A percentile compares a stretch with the other conserved stretches of the same genome.
These are phyloP conservation scores for Ceratosolen solmsi DNA, from an alignment of 1,140 invertebrate species.

Conservation along the genomic window DNA sequence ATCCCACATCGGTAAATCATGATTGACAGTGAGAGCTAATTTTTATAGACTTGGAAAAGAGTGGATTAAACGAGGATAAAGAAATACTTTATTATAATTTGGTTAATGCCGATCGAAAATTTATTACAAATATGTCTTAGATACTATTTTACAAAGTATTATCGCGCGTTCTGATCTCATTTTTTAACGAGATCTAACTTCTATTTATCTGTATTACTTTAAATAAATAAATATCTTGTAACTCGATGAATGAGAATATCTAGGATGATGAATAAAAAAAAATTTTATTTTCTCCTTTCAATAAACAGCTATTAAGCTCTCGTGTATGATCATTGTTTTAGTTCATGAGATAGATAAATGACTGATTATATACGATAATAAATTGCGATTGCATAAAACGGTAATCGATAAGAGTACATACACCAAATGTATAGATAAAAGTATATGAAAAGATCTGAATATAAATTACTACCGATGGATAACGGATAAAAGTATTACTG, in stretches of 20 bases:
- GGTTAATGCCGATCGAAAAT: slow-evolving; percentile 51
- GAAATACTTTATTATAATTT: slow-evolving; percentile 24
- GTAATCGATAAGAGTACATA: not conserved
- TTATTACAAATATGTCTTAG: slow-evolving; percentile 51
- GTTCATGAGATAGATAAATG: not conserved
- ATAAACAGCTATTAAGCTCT: not conserved
- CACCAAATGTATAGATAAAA: slow-evolving; percentile 30
- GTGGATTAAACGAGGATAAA: slow-evolving; percentile 14
- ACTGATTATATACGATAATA: not conserved
- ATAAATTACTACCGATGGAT: slow-evolving; percentile 44
- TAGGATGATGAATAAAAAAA: not conserved
- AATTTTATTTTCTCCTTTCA: not conserved
- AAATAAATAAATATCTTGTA: slow-evolving; percentile 43
- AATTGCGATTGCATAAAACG: slow-evolving; percentile 18
- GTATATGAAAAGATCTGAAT: slow-evolving; percentile 42
- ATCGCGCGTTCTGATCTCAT: slow-evolving; percentile 29
- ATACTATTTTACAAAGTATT: slow-evolving; percentile 46
- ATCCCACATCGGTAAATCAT: no score
- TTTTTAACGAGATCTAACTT: slow-evolving; percentile 28
- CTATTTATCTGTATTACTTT: slow-evolving; percentile 35
- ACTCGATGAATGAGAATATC: slow-evolving; percentile 14
- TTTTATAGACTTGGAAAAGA: no score
- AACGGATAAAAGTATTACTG: slow-evolving; percentile 11
- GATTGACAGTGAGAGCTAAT: no score
- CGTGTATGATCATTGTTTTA: not conserved